Percentiles rank a stretch among this genome's conserved stretches.
Conservation (phyloP, 2,888 invertebrate genomes). For the Oligia fasciuncula region DNA sequence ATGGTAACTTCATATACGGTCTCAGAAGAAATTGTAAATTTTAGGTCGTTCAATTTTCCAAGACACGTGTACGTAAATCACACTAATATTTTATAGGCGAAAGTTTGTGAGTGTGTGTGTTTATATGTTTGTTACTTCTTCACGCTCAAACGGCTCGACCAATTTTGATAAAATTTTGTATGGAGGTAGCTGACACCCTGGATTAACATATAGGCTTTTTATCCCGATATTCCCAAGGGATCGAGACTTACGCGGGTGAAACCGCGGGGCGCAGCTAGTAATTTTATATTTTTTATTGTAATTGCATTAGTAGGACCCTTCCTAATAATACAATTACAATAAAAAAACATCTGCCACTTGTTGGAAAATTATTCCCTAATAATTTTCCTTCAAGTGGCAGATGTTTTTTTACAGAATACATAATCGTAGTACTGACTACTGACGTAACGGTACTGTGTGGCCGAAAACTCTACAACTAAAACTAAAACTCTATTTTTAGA, state of each 20-base stretch:
- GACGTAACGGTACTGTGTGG: not conserved
- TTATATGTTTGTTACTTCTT: too few relatives aligned
- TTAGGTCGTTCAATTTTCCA: not conserved
- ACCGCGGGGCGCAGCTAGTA: not conserved
- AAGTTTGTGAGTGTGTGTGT: too few relatives aligned
- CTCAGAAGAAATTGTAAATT: not conserved
- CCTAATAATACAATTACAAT: too few relatives aligned
- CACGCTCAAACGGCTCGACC: too few relatives aligned
- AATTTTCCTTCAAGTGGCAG: not conserved
- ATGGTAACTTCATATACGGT: constrained; percentile 36
- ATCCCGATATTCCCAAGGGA: too few relatives aligned
- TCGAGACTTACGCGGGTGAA: too few relatives aligned
- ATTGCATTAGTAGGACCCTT: not conserved
- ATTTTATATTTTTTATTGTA: not conserved
- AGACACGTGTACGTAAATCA: not conserved
- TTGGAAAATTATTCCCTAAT: not conserved
- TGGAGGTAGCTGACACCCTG: too few relatives aligned
- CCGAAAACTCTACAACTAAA: too few relatives aligned
- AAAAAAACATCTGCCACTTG: too few relatives aligned
- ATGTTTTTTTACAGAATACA: not conserved
- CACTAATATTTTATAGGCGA: too few relatives aligned
- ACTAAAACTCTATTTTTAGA: not conserved
- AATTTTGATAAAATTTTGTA: too few relatives aligned
- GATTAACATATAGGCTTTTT: too few relatives aligned
- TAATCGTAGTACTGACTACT: not conserved